Evolutionary conservation across 1,140 invertebrate species (phyloP).

Genomic region (Drosophila pandora): DNA sequence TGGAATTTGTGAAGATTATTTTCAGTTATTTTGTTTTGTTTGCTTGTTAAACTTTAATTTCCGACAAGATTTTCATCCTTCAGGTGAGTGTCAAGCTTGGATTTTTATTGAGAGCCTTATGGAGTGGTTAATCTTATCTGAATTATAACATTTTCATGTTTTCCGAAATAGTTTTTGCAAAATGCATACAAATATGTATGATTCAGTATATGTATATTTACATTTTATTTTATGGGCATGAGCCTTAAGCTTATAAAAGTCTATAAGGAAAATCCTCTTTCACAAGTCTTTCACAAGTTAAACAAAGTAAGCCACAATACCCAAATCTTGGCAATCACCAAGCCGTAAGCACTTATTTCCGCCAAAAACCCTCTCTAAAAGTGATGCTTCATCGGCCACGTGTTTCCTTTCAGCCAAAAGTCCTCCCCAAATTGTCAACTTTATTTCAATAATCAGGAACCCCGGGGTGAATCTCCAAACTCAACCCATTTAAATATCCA

Average conservation of each 20-base stretch:
- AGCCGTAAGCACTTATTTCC: constrained; percentile 31
- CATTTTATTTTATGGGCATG: too few relatives aligned
- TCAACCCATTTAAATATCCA: constrained; percentile 63
- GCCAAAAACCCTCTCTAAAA: constrained; percentile 30
- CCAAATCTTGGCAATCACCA: neutral
- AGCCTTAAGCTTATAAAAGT: too few relatives aligned
- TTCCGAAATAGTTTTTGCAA: constrained; percentile 11
- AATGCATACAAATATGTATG: neutral
- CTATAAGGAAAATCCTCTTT: neutral
- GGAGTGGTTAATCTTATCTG: constrained; percentile 45
- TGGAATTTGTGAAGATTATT: constrained; percentile 41
- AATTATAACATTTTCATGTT: constrained; percentile 38
- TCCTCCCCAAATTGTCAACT: constrained; percentile 42
- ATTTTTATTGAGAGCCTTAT: constrained; percentile 40
- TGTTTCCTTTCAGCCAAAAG: neutral
- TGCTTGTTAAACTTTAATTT: constrained; percentile 53
- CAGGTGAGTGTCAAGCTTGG: constrained; percentile 14
- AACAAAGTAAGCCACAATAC: constrained; percentile 14
- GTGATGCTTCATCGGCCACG: constrained; percentile 35
- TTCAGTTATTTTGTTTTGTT: constrained; percentile 40
- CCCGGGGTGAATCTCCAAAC: constrained; percentile 11
- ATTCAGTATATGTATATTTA: too few relatives aligned
- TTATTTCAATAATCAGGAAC: constrained; percentile 47
- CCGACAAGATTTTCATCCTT: constrained; percentile 27
- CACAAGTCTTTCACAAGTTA: constrained; percentile 16